Conservation (phyloP, 2,888 invertebrate genomes). For the Cheilosia urbana region DNA sequence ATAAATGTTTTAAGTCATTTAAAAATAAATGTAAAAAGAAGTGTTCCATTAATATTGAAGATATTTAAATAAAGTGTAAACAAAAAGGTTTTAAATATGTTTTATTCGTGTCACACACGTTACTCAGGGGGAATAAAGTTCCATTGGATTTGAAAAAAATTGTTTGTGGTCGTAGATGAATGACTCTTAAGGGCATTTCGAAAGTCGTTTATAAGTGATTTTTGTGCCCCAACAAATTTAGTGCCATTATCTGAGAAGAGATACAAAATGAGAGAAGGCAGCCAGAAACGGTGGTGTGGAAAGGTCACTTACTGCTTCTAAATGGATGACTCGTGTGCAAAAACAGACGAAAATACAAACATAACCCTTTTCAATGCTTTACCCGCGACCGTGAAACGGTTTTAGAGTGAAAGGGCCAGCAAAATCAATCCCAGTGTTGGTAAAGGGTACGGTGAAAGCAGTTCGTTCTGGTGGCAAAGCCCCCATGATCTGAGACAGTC, state of each 20-base stretch:
- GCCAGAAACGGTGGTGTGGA: constrained; percentile 39
- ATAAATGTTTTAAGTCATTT: too few species aligned
- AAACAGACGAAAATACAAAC: constrained; percentile 48
- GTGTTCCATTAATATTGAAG: too few species aligned
- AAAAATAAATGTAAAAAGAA: too few species aligned
- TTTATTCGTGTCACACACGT: too few species aligned
- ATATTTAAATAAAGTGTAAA: too few species aligned
- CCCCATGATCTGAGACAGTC: constrained; percentile 40
- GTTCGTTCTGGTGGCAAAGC: constrained; percentile 50
- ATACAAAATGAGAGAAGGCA: constrained; percentile 46
- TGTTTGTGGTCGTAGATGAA: too few species aligned
- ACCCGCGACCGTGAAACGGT: constrained; percentile 16
- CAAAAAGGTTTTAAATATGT: too few species aligned
- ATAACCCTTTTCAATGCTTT: constrained; percentile 35
- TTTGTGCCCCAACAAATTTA: constrained; percentile 16
- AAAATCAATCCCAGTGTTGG: constrained; percentile 43
- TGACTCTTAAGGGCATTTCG: neutral
- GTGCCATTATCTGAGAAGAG: constrained; percentile 41
- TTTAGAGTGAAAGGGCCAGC: constrained; percentile 57
- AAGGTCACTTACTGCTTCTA: constrained; percentile 44
- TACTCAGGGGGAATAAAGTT: neutral
- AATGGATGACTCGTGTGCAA: constrained; percentile 35
- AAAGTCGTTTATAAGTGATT: constrained; percentile 1
- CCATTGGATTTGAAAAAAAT: constrained; percentile 4
- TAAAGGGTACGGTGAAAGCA: constrained; percentile 13